Conservation (phyloP, 2,797 vertebrate genomes). For the Coluber constrictor region DNA sequence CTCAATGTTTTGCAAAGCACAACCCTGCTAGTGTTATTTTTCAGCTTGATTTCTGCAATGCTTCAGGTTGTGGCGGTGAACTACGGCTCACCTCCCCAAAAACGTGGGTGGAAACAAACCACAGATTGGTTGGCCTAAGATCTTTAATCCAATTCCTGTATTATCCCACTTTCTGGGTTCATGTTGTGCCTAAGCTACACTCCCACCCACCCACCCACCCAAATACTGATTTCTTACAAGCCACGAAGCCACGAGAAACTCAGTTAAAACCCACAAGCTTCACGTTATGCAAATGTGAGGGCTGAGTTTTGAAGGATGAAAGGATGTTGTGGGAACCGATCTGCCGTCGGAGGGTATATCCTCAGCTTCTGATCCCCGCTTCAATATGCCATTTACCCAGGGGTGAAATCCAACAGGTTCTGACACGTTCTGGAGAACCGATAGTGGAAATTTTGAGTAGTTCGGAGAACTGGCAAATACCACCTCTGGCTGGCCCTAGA, state of each 20-base stretch:
- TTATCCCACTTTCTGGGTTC: not conserved
- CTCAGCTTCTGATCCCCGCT: not conserved
- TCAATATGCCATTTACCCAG: not conserved
- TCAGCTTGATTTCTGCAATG: not conserved
- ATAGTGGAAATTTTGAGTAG: too few relatives aligned
- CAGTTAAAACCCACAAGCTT: not conserved
- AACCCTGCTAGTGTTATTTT: not conserved
- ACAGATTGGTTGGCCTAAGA: not conserved
- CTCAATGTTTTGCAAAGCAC: not conserved
- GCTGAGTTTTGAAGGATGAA: not conserved
- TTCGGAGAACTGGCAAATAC: too few relatives aligned
- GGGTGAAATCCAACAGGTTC: too few relatives aligned
- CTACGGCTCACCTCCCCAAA: not conserved
- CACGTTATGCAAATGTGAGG: not conserved
- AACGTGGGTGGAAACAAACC: not conserved
- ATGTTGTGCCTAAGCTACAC: not conserved
- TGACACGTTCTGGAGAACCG: too few relatives aligned
- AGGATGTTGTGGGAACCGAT: not conserved
- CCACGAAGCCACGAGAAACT: not conserved
- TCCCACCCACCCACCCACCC: too few relatives aligned
- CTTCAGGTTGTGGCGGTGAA: not conserved
- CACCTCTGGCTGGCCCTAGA: too few relatives aligned
- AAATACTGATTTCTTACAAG: not conserved
- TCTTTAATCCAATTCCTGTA: not conserved
- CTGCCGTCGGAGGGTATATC: not conserved